Conservation (phyloP, 2,888 invertebrate species). For the Piscicola geometra region DNA sequence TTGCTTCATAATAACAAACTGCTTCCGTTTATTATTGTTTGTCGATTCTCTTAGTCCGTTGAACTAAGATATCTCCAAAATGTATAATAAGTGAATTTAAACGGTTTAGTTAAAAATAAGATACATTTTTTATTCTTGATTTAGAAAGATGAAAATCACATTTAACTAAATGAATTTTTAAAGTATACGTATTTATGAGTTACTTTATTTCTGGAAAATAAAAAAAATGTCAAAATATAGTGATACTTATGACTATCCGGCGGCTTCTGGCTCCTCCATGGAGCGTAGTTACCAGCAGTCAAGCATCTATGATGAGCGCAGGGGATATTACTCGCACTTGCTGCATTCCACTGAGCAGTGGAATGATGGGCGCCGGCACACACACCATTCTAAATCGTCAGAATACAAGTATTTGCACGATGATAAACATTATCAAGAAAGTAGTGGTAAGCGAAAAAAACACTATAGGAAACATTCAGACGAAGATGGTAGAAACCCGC, state of each 20-base stretch:
- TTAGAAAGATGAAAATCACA: too few species aligned
- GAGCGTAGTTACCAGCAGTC: neutral
- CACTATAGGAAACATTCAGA: neutral
- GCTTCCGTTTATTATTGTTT: constrained; percentile 15
- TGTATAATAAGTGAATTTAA: too few species aligned
- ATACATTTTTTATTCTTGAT: too few species aligned
- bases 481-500: neutral
- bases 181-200: too few species aligned
- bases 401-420: neutral
- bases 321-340: neutral
- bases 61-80: neutral
- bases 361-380: neutral
- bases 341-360: neutral
- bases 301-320: neutral
- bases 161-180: too few species aligned
- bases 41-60: neutral
- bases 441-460: neutral
- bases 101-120: too few species aligned
- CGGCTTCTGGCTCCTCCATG: neutral
- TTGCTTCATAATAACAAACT: constrained; percentile 17
- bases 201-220: too few species aligned
- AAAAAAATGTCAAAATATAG: neutral
- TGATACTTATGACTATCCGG: constrained; percentile 1
- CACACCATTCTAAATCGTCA: neutral
- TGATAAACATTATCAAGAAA: neutral